Conservation (phyloP, 2,113 vertebrate genomes). For the Siniperca knerii region DNA sequence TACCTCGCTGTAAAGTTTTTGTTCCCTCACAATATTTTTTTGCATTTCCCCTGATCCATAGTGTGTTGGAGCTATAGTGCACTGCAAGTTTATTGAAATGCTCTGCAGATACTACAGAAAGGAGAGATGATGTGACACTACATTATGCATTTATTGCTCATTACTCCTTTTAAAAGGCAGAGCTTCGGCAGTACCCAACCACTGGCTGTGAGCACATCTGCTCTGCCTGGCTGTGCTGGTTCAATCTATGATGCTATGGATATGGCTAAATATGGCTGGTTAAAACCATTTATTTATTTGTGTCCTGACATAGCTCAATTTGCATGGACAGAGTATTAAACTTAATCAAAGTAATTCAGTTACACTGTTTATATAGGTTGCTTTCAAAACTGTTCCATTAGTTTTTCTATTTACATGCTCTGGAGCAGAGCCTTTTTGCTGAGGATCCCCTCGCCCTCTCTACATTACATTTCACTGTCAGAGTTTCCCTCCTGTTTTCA, state of each 20-base stretch:
- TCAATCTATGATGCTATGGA: no score
- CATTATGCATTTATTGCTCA: not conserved
- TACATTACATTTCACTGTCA: not conserved
- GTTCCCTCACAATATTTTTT: not conserved
- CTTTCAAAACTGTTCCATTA: not conserved
- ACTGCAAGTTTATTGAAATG: not conserved
- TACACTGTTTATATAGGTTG: not conserved
- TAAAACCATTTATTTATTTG: no score
- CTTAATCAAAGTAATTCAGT: not conserved
- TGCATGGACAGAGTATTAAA: not conserved
- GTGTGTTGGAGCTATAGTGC: not conserved
- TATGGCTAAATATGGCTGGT: no score
- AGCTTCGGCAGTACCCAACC: no score
- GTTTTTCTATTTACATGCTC: not conserved
- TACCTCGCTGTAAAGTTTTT: no score
- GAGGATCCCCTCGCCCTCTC: no score
- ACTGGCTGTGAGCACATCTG: no score
- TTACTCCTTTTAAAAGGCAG: no score
- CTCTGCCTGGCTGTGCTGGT: no score
- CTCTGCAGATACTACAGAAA: not conserved
- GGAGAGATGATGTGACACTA: not conserved
- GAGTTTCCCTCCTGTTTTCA: slow-evolving; percentile 1
- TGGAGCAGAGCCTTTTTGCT: not conserved
- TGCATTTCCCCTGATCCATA: not conserved
- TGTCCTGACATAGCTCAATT: not conserved